Percentiles rank a stretch among this genome's conserved stretches.
These are phyloP conservation scores for Naja naja DNA, from an alignment of 2,113 vertebrate species.

Conservation along the genomic window DNA sequence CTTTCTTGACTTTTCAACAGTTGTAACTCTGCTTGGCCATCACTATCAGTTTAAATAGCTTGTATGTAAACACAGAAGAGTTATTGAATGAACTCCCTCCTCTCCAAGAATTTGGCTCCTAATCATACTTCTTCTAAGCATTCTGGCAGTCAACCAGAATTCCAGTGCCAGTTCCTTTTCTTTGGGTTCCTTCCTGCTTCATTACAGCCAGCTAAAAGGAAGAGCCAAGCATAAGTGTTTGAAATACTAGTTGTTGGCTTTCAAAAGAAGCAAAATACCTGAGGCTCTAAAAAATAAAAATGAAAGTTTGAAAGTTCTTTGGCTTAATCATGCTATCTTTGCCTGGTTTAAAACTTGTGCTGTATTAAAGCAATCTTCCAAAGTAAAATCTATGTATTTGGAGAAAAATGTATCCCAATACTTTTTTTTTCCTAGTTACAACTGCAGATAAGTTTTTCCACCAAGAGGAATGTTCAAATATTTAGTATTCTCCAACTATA, in stretches of 20 bases:
- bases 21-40: not conserved
- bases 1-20: slow-evolving; percentile 4
- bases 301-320: not conserved
- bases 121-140: not conserved
- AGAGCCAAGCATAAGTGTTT: not conserved
- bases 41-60: not conserved
- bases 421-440: not conserved
- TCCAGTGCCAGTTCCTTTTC: not conserved
- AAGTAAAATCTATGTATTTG: not conserved
- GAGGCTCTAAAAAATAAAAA: not conserved
- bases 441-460: not conserved
- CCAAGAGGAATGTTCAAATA: not conserved
- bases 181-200: not conserved
- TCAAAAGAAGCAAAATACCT: not conserved
- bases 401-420: not conserved
- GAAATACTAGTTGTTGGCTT: not conserved
- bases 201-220: not conserved
- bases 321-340: not conserved
- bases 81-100: not conserved
- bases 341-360: not conserved
- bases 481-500: not conserved
- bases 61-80: not conserved
- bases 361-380: not conserved
- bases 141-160: not conserved
- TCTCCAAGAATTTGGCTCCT: not conserved